These are phyloP conservation scores for Sycophaga agraensis DNA, from an alignment of 1,140 invertebrate species.

Conservation along the genomic window DNA sequence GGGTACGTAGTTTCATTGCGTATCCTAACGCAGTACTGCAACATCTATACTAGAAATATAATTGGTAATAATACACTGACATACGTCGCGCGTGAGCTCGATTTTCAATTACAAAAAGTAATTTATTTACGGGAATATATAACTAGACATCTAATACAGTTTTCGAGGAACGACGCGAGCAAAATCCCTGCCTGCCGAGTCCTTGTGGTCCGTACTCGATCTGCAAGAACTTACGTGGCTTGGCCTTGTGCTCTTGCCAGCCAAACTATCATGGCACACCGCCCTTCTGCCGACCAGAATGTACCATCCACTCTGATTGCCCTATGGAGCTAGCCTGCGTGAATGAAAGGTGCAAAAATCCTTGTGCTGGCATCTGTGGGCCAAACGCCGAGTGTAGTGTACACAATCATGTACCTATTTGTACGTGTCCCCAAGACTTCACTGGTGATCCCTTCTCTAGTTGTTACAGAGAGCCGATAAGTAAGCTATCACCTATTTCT, in stretches of 20 bases:
- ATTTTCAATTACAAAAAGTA: no score
- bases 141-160: slow-evolving; percentile 48
- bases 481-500: slow-evolving; percentile 54
- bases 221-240: slow-evolving; percentile 67
- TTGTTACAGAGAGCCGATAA: slow-evolving; percentile 60
- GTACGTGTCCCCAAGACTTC: slow-evolving; percentile 70
- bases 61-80: no score
- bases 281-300: slow-evolving; percentile 73
- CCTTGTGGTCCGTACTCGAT: slow-evolving; percentile 75
- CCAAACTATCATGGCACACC: slow-evolving; percentile 75
- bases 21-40: no score
- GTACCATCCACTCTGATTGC: slow-evolving; percentile 70
- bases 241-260: slow-evolving; percentile 70
- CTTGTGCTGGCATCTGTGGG: slow-evolving; percentile 74
- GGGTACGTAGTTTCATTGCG: no score
- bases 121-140: no score
- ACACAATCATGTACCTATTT: slow-evolving; percentile 70
- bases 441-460: slow-evolving; percentile 69
- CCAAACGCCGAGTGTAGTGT: slow-evolving; percentile 74
- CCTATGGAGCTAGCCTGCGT: slow-evolving; percentile 69
- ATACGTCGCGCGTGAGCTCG: no score
- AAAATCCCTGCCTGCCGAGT: slow-evolving; percentile 70
- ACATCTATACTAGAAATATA: no score
- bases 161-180: slow-evolving; percentile 53
- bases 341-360: slow-evolving; percentile 69